phyloP scores from a whole-genome alignment of 1,140 invertebrate species.

The Drosophila repletoides region DNA sequence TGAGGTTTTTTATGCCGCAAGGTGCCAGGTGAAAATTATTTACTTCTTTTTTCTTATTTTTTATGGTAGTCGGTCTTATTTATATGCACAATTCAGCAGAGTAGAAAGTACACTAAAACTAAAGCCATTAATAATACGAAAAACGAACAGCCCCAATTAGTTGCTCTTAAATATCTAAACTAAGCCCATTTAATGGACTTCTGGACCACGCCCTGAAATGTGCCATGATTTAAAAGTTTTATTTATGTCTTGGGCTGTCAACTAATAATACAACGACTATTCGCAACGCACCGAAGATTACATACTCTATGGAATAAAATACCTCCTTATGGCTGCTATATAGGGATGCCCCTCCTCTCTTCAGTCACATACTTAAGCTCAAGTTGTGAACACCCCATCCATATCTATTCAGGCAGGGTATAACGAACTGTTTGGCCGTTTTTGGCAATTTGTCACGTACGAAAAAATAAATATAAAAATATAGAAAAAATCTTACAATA shows the following conservation, averaged over 20 bases:
- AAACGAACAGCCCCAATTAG: not conserved
- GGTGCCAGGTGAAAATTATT: constrained; percentile 33
- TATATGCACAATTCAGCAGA: constrained; percentile 3
- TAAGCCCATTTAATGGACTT: not conserved
- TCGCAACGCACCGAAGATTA: too few species aligned
- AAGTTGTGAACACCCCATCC: not conserved
- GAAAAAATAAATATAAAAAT: constrained; percentile 8
- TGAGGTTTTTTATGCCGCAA: constrained; percentile 8
- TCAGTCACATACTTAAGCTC: not conserved
- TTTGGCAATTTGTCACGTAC: constrained; percentile 62
- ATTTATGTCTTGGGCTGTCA: too few species aligned
- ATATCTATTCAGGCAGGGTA: constrained; percentile 4
- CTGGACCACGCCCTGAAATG: not conserved
- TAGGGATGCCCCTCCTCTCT: too few species aligned
- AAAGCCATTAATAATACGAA: not conserved
- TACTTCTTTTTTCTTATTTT: not conserved
- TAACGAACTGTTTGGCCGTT: constrained; percentile 43
- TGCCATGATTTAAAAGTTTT: too few species aligned
- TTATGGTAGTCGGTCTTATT: not conserved
- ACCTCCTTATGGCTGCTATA: too few species aligned
- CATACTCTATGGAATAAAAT: too few species aligned
- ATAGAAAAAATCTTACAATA: constrained; percentile 34
- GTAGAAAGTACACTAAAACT: not conserved
- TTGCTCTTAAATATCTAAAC: constrained; percentile 1
- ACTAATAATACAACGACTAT: too few species aligned